phyloP scores from a whole-genome alignment of 2,113 vertebrate genomes.

The Tricholaema leucomelas region DNA sequence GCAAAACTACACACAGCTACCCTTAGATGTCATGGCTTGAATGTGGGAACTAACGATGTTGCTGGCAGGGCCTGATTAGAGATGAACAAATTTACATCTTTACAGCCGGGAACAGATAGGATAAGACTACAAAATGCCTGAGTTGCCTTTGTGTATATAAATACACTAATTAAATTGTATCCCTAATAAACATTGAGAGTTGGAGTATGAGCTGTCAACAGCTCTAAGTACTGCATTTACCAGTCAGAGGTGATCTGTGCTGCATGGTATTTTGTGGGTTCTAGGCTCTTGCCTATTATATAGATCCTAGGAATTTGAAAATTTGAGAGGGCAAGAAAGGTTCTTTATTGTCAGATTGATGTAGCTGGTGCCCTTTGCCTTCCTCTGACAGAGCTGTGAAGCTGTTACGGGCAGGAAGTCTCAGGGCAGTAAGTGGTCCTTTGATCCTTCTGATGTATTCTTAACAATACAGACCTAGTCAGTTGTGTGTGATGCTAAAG shows the following conservation, averaged over 20 bases:
- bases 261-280: not conserved
- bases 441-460: not conserved
- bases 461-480: not conserved
- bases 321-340: not conserved
- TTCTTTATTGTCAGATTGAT: not conserved
- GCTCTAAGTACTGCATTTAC: not conserved
- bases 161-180: not conserved
- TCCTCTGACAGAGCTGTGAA: not conserved
- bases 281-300: not conserved
- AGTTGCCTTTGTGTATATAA: not conserved
- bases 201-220: not conserved
- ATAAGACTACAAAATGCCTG: not conserved
- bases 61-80: not conserved
- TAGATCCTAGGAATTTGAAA: not conserved
- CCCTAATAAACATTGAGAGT: not conserved
- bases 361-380: not conserved
- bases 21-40: not conserved
- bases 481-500: fast-evolving
- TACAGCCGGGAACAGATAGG: not conserved
- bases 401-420: not conserved
- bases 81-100: not conserved
- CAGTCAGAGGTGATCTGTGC: not conserved
- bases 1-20: not conserved
- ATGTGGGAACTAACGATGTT: not conserved
- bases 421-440: not conserved